A percentile compares a stretch with the other conserved stretches of the same genome.
Evolutionary conservation across 1,140 invertebrate genomes (phyloP).

Genomic region (Calliphora vicina): DNA sequence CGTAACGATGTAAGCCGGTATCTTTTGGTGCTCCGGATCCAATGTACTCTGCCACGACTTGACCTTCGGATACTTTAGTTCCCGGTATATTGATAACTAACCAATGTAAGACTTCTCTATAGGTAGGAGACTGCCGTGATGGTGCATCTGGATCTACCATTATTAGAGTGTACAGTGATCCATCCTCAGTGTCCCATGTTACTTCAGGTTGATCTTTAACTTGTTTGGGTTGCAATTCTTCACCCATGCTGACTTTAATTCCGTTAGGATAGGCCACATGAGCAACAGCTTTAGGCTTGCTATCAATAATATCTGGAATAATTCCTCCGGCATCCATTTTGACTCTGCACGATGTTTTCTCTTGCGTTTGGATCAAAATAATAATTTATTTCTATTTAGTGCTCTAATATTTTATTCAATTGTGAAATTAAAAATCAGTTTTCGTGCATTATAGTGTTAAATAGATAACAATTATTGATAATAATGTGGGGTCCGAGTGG

Average conservation of each 20-base stretch:
- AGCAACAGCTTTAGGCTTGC: constrained; percentile 66
- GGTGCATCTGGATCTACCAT: constrained; percentile 93
- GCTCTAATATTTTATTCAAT: no score
- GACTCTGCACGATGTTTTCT: no score
- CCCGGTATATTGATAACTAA: constrained; percentile 91
- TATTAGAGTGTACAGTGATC: constrained; percentile 77
- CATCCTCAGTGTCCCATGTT: constrained; percentile 70
- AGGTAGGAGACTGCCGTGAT: constrained; percentile 77
- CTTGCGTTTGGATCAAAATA: no score
- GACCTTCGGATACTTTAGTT: constrained; percentile 76
- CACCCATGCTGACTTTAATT: constrained; percentile 72
- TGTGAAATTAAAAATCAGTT: no score
- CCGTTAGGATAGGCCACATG: constrained; percentile 70
- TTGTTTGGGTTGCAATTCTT: constrained; percentile 78
- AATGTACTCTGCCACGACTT: constrained; percentile 80
- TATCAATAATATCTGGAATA: constrained; percentile 76
- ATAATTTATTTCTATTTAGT: no score
- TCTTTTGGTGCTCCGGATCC: constrained; percentile 86
- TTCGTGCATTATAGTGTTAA: no score
- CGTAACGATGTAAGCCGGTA: constrained; percentile 88
- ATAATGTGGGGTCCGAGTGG: no score
- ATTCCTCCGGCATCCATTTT: constrained; percentile 64
- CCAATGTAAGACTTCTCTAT: constrained; percentile 92
- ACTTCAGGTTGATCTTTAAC: constrained; percentile 75
- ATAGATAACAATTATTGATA: no score